Base-by-base conservation (phyloP, 1,140 invertebrate species). In the Eriosoma lanigerum region DNA sequence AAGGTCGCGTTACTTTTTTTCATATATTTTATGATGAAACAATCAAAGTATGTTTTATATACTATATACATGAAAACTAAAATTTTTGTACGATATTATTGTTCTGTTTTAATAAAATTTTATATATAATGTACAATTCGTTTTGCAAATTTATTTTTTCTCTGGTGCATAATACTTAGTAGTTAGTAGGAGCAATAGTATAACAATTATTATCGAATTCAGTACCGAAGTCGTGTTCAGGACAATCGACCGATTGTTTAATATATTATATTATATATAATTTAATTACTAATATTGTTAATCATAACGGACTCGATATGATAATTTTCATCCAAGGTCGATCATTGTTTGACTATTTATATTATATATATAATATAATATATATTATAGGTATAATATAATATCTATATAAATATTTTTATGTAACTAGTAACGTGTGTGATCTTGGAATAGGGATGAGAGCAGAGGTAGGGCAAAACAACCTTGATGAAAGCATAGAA, bases 401-500 rank as follows among this genome's bases (percentile, higher is more conserved):
- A 38, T 38, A 38, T n/a, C n/a, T 38, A 38, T 38, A 38, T 8
- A 38, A 38, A 38, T 38, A 46, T 60, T 12, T 78, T 78, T 60
- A 58, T n/a, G 21, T 58, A 46, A 78, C 21, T 56, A n/a, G 54
- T 24, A 29, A n/a, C n/a, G n/a, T n/a, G 46, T 44, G 44, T 78
- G 38, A 78, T 58, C 73, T 78, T 46, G 21, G 73, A 26, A 75
- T 78, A 78, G 73, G 73, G 73, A 78, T 60, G 73, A 78, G 73
- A 78, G 8, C 32, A 38, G 56, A 78, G 73, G 73, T 78, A 78
- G 73, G 73, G 73, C 56, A 78, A 78, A 38, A 58, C 32, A 78
- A 48, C 73, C 73, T 78, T 78, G 73, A 78, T 17, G 21, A 78
- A 78, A 78, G 73, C 56, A 78, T 78, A 60, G 73, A 78, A 78